A percentile compares a stretch with the other conserved stretches of the same genome.
phyloP scores from a whole-genome alignment of 2,888 invertebrate species.

The Baronia brevicornis region DNA sequence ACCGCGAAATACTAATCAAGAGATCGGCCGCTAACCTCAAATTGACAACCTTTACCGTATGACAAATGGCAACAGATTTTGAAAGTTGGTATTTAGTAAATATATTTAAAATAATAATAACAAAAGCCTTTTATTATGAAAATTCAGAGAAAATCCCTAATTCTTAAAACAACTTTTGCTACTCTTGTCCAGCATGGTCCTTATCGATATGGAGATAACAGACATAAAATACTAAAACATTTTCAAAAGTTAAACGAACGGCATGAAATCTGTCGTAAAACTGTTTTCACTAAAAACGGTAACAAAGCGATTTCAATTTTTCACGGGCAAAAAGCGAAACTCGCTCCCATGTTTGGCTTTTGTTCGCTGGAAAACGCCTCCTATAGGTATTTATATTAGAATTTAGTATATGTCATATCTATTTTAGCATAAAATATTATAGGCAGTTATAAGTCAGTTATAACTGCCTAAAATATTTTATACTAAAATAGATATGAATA shows the following conservation, averaged over 20 bases:
- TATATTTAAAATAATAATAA: constrained; percentile 1
- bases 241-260: constrained; percentile 24
- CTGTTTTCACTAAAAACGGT: constrained; percentile 29
- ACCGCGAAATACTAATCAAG: constrained; percentile 56
- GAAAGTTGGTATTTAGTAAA: constrained; percentile 16
- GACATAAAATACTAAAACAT: constrained; percentile 10
- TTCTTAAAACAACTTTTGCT: background rate
- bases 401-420: constrained; percentile 2
- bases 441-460: background rate
- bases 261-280: constrained; percentile 25
- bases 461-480: background rate
- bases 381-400: constrained; percentile 12
- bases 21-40: constrained; percentile 51
- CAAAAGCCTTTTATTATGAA: background rate
- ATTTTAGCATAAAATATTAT: constrained; percentile 1
- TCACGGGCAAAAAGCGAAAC: constrained; percentile 25
- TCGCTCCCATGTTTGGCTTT: constrained; percentile 22
- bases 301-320: constrained; percentile 41
- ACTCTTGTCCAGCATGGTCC: no score
- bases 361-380: constrained; percentile 20
- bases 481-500: no score
- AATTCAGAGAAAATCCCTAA: background rate
- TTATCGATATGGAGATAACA: constrained; percentile 1
- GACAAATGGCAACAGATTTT: constrained; percentile 18
- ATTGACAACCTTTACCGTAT: constrained; percentile 26